Evolutionary conservation across 2,888 invertebrate genomes (phyloP).

Genomic region (Eupithecia insigniata): DNA sequence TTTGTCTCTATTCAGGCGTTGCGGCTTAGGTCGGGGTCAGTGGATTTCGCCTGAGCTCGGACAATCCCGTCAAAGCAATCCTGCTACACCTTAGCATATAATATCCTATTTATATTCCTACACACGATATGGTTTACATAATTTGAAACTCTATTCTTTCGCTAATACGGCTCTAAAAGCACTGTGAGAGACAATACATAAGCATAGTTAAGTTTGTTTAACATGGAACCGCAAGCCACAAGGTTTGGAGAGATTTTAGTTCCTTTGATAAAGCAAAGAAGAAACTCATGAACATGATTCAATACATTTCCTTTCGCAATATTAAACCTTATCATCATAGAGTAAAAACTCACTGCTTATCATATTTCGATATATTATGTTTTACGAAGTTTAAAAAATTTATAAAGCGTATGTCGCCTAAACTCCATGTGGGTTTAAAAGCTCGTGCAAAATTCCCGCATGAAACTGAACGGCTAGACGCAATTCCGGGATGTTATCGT

Average conservation of each 20-base stretch:
- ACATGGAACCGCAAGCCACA: background rate
- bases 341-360: too few relatives aligned
- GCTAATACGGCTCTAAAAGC: background rate
- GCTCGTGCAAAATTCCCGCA: conserved; percentile 53
- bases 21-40: conserved; percentile 33
- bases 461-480: conserved; percentile 56
- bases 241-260: background rate
- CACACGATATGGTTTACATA: background rate
- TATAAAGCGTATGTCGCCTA: conserved; percentile 42
- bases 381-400: conserved; percentile 27
- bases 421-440: conserved; percentile 51
- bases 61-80: conserved; percentile 37
- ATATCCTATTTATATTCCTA: conserved; percentile 11
- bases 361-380: conserved; percentile 14
- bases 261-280: background rate
- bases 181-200: background rate
- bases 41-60: conserved; percentile 40
- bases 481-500: conserved; percentile 59
- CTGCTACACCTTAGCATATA: conserved; percentile 20
- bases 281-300: background rate
- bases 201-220: background rate
- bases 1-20: conserved; percentile 33
- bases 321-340: conserved; percentile 16
- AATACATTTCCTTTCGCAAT: background rate
- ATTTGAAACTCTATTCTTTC: background rate